Evolutionary conservation across 2,113 vertebrate genomes (phyloP), one percentile per base, ranked within the genome.

Genomic region (Pluvianellus socialis): DNA sequence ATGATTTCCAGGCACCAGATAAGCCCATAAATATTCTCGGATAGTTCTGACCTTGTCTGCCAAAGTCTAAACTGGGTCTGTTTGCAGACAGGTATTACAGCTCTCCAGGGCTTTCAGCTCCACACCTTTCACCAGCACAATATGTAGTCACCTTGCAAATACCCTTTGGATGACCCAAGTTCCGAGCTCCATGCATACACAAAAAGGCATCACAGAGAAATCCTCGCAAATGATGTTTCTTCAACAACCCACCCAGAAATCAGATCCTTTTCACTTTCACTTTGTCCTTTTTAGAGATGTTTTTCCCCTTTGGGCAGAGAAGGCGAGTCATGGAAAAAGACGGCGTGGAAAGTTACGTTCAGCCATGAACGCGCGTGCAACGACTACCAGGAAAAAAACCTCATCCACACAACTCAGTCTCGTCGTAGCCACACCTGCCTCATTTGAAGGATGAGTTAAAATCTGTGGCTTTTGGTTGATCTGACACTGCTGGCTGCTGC

Each of bases 301-400:
- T 92, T 87, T 86, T 58, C 80, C 49, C 49, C 58, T 72, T 61
- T 47, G 66, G 74, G 74, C 77, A 87, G 67, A 77, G 79, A n/a
- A 92, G 81, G 81, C 7, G n/a, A 95, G 49, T 94, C 83, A 94
- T 49, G 42, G 92, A 89, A 91, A 76, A 52, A 86, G 49, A 16
- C 61, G 23, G 35, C 0, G 5, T 82, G 89, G 91, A 95, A 97
- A 92, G 42, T 91, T 58, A 82, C 38, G 30, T 79, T 65, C 76
- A 86, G 73, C 92, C 38, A 21, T 50, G 71, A 73, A 82, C 89
- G 62, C 4, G 4, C 74, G 40, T 62, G 76, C 24, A 53, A 79
- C 14, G 10, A 87, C 68, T 91, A 94, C 44, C 19, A 62, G 47
- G 40, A 49, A 75, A 77, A 81, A 68, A 26, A 81, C 35, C 19